Conservation (phyloP, 2,888 invertebrate species). For the Pristionchus entomophagus region DNA sequence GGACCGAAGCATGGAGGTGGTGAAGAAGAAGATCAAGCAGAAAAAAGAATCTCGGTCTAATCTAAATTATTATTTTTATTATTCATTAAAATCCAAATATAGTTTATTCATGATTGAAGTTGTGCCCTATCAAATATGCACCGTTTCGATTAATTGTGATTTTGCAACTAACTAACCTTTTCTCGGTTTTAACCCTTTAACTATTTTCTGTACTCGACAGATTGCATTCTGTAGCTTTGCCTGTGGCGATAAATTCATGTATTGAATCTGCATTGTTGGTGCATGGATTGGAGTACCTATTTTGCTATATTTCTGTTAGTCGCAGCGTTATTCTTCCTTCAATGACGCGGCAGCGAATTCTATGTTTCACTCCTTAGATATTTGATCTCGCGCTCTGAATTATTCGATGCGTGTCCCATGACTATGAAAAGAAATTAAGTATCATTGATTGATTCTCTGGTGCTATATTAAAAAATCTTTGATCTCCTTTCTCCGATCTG, state of each 20-base stretch:
- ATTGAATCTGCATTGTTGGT: background rate
- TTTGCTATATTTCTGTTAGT: background rate
- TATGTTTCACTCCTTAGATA: too few species aligned
- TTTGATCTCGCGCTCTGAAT: too few species aligned
- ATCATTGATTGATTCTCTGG: too few species aligned
- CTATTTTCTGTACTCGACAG: background rate
- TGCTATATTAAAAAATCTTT: too few species aligned
- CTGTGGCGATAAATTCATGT: conserved; percentile 5
- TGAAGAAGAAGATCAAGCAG: conserved; percentile 95
- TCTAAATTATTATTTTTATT: background rate
- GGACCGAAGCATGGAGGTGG: conserved; percentile 88
- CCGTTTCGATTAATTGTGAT: background rate
- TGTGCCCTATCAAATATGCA: too few species aligned
- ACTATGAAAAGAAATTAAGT: too few species aligned
- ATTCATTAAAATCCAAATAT: too few species aligned
- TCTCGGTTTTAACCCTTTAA: background rate
- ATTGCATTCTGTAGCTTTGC: background rate
- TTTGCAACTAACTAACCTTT: background rate
- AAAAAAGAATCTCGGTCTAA: conserved; percentile 85
- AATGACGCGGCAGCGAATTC: too few species aligned
- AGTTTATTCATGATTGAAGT: too few species aligned
- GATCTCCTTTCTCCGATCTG: too few species aligned
- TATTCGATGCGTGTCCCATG: too few species aligned
- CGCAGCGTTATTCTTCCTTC: background rate
- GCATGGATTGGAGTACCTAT: background rate